Percentiles rank a stretch among this genome's conserved stretches.
Conservation (phyloP, 2,888 invertebrate genomes). For the Athalia rosae region DNA sequence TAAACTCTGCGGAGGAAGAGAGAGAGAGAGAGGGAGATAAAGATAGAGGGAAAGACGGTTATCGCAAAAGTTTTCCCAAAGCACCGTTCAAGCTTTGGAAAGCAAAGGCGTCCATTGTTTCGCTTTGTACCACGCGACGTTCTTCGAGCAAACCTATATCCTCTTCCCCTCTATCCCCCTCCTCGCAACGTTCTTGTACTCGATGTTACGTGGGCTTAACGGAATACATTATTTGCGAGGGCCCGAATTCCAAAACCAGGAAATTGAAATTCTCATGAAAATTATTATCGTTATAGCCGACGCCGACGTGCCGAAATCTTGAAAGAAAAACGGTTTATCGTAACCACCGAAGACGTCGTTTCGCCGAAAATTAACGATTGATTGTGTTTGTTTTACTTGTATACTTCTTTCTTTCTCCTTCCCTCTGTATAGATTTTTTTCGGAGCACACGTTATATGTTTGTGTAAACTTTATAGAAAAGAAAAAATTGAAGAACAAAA, state of each 20-base stretch:
- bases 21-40: background rate
- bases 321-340: no score
- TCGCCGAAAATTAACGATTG: background rate
- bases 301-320: no score
- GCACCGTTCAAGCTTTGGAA: conserved; percentile 5
- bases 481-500: background rate
- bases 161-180: background rate
- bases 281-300: no score
- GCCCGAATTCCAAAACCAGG: background rate
- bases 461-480: conserved; percentile 51
- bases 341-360: background rate
- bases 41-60: conserved; percentile 1
- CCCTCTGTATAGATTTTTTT: conserved; percentile 27
- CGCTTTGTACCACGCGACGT: conserved; percentile 38
- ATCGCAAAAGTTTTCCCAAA: conserved; percentile 29
- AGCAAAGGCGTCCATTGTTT: conserved; percentile 11
- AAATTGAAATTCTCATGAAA: conserved; percentile 3
- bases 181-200: background rate
- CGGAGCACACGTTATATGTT: conserved; percentile 47
- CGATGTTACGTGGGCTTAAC: background rate
- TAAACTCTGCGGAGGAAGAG: background rate
- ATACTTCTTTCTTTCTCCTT: conserved; percentile 47
- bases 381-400: background rate
- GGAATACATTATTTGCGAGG: background rate
- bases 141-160: conserved; percentile 37